Conservation (phyloP, 2,888 invertebrate genomes). For the Smittia aterrima region DNA sequence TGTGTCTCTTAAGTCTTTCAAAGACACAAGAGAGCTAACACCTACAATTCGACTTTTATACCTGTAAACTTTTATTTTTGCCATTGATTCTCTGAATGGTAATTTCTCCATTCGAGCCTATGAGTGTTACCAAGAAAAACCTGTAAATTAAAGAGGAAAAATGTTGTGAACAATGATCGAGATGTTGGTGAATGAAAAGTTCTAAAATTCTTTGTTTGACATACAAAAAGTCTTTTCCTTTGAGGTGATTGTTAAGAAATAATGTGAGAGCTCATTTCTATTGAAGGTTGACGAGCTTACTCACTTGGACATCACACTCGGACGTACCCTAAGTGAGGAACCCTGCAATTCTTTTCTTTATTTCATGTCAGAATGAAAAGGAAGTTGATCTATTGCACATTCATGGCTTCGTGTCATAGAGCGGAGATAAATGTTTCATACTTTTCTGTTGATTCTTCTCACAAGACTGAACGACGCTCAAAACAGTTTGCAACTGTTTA, state of each 20-base stretch:
- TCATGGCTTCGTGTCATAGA: not conserved
- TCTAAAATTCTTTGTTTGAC: not conserved
- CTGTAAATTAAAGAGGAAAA: constrained; percentile 34
- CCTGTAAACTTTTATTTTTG: constrained; percentile 17
- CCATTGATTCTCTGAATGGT: constrained; percentile 29
- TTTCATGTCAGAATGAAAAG: constrained; percentile 14
- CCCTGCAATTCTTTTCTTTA: constrained; percentile 37
- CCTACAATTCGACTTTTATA: constrained; percentile 22
- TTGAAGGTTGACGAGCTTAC: too few species aligned
- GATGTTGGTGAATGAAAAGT: constrained; percentile 34
- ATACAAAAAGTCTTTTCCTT: not conserved
- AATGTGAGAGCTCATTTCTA: not conserved
- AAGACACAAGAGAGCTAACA: constrained; percentile 2
- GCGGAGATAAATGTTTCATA: constrained; percentile 14
- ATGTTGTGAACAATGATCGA: constrained; percentile 5
- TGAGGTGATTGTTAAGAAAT: not conserved
- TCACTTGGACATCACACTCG: too few species aligned
- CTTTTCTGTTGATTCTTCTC: constrained; percentile 19
- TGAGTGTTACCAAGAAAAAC: constrained; percentile 30
- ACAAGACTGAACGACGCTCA: not conserved
- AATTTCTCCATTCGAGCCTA: constrained; percentile 11
- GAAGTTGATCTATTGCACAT: constrained; percentile 39
- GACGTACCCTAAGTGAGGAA: constrained; percentile 33
- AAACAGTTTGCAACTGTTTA: not conserved
- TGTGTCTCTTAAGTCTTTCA: not conserved